A percentile compares a stretch with the other conserved stretches of the same genome.
Conservation (phyloP, 2,888 invertebrate species). For the Mactromeris polynyma region DNA sequence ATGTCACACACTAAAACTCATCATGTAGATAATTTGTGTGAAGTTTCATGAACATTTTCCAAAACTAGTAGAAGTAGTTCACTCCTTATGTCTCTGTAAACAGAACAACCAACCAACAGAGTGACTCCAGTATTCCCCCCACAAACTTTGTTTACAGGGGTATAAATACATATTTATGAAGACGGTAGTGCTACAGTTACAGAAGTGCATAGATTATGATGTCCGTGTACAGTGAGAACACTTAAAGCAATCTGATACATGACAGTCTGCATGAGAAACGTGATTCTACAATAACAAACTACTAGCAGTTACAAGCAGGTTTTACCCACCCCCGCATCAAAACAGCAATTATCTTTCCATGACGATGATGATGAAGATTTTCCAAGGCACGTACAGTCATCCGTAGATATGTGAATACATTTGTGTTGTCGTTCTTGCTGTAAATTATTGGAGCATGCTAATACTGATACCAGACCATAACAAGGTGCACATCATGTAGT, state of each 20-base stretch:
- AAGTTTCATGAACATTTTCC: too few species aligned
- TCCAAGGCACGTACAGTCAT: constrained; percentile 55
- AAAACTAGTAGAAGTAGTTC: too few species aligned
- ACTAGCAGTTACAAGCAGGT: constrained; percentile 10
- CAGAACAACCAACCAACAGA: too few species aligned
- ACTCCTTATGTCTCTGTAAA: too few species aligned
- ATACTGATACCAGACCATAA: constrained; percentile 25
- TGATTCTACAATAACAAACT: constrained; percentile 8
- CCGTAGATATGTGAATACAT: constrained; percentile 41
- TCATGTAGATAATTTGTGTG: too few species aligned
- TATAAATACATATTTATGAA: neutral
- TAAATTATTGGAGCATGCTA: constrained; percentile 39
- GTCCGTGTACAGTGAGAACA: neutral
- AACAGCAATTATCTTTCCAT: constrained; percentile 73
- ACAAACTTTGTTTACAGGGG: too few species aligned
- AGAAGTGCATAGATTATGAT: neutral
- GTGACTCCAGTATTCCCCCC: too few species aligned
- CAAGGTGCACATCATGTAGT: constrained; percentile 27
- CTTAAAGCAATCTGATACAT: neutral
- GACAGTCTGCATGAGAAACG: neutral
- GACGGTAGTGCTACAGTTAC: neutral
- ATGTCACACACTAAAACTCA: too few species aligned
- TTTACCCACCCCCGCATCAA: constrained; percentile 68
- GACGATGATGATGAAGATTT: constrained; percentile 52
- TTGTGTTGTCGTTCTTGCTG: constrained; percentile 54